phyloP scores from a whole-genome alignment of 2,888 invertebrate species.

The Ptychoptera albimana region DNA sequence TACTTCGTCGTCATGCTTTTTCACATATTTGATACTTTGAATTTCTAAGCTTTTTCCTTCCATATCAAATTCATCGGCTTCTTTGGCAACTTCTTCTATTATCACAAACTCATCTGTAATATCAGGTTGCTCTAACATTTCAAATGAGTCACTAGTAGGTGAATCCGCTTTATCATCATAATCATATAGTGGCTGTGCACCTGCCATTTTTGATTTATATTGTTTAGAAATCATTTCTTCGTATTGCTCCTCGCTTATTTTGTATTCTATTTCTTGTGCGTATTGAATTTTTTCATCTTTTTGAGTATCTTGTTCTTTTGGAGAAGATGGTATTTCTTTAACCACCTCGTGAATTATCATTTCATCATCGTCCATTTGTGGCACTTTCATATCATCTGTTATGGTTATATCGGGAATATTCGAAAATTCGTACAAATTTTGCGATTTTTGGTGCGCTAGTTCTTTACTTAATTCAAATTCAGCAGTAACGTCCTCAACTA shows the following conservation, averaged over 20 bases:
- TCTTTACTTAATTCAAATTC: conserved; percentile 24
- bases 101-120: conserved; percentile 78
- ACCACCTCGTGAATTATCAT: conserved; percentile 1
- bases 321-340: conserved; percentile 19
- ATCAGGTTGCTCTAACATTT: conserved; percentile 73
- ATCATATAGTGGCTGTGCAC: conserved; percentile 30
- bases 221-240: conserved; percentile 29
- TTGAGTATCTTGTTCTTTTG: conserved; percentile 21
- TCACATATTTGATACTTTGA: conserved; percentile 34
- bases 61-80: conserved; percentile 66
- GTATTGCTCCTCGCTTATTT: conserved; percentile 25
- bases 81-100: conserved; percentile 74
- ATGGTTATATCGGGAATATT: conserved; percentile 28
- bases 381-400: conserved; percentile 25
- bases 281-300: conserved; percentile 23
- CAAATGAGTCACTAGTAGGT: conserved; percentile 71
- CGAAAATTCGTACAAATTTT: conserved; percentile 29
- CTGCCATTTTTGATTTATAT: conserved; percentile 39
- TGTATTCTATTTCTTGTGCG: conserved; percentile 15
- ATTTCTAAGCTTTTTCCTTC: conserved; percentile 72
- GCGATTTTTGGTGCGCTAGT: conserved; percentile 22
- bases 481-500: conserved; percentile 28
- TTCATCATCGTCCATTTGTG: conserved; percentile 11
- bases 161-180: conserved; percentile 48
- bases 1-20: conserved; percentile 51